Evolutionary conservation across 2,113 vertebrate genomes (phyloP), one percentile per base, ranked within the genome.

Genomic region (Myrmophylax atrothorax): DNA sequence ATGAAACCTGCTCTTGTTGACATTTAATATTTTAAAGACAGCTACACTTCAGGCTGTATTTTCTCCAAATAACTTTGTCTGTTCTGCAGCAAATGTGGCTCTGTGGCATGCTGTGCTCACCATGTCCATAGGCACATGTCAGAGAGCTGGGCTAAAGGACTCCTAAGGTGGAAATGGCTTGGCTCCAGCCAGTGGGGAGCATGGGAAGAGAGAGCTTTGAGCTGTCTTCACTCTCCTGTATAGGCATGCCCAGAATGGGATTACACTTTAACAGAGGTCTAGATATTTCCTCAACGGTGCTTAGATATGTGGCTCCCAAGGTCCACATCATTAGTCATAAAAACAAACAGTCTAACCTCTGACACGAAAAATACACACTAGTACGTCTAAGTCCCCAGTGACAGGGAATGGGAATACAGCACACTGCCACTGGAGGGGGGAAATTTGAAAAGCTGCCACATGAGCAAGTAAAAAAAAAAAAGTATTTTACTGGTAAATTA

Each of bases 181-280:
- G 42, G 42, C 38, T 84, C 55, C 68, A 85, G 74, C 8, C 62
- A 22, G 14, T 1, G 10, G 7, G 20, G 47, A 81, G 33, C 85
- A 66, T 0, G 19, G 82, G 75, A 82, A 92, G 63, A 59, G 23
- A 24, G 59, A 6, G 68, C 86, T 81, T 38, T 0, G 1, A 89
- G 91, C 33, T 55, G 68, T 9, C 86, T 88, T 56, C 29, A 12
- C 85, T 59, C 72, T 92, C 90, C 68, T 89, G 89, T 44, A 72
- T 0, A 74, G 89, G 29, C 91, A 92, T 87, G 86, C 52, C 83
- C 80, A 14, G 31, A 59, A 80, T 81, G 49, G 69, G 95, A 90
- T 96, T 96, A 95, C 89, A 94, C 44, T 96, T 97, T 96, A 97
- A 96, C 93, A 97, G 93, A 97, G 75, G 68, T 90, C 87, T 81